Conservation (phyloP, 2,113 vertebrate species). For the Psophia crepitans region DNA sequence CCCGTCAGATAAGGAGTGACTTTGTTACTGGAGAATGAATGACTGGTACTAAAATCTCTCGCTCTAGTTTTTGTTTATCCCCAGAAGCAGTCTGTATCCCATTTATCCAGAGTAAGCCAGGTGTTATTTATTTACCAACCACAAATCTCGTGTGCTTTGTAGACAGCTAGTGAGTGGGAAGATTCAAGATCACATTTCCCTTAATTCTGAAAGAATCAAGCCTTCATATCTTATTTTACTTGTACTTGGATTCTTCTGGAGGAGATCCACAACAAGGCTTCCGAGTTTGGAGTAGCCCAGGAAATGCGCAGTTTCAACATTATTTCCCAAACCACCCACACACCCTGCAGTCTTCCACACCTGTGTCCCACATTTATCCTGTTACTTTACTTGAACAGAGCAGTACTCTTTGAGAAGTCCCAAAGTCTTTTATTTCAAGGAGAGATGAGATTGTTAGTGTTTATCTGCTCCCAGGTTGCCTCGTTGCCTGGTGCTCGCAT, state of each 20-base stretch:
- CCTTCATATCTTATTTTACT: not conserved
- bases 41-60: not conserved
- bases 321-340: not conserved
- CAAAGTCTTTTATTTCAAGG: not conserved
- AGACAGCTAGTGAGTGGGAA: not conserved
- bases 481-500: not conserved
- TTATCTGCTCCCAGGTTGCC: not conserved
- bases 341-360: not conserved
- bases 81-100: not conserved
- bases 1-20: not conserved
- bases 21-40: not conserved
- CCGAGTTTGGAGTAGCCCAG: not conserved
- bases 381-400: not conserved
- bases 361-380: not conserved
- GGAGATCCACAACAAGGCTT: not conserved
- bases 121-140: not conserved
- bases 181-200: not conserved
- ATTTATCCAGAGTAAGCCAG: not conserved
- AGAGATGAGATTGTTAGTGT: not conserved
- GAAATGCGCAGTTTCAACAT: not conserved
- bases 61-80: not conserved
- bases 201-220: not conserved
- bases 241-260: not conserved
- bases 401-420: not conserved
- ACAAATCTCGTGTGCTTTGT: not conserved